Evolutionary conservation across 2,888 invertebrate species (phyloP).

Genomic region (Byasa hedistus): DNA sequence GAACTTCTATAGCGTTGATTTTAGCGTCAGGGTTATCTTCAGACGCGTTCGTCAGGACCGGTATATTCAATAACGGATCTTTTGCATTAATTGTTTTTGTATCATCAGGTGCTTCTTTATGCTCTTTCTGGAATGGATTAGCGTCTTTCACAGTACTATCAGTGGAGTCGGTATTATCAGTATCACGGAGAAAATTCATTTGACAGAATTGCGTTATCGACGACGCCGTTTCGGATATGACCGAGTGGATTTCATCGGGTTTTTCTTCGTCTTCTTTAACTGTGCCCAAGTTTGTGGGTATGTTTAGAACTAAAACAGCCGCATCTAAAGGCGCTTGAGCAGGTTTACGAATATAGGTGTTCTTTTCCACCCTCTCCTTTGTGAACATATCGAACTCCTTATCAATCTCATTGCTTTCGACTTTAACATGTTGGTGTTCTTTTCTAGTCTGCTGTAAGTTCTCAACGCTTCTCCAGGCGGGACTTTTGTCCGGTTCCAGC

Average conservation of each 20-base stretch:
- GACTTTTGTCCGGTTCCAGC: constrained; percentile 58
- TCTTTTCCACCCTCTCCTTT: constrained; percentile 65
- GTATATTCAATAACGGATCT: constrained; percentile 36
- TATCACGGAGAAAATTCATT: constrained; percentile 32
- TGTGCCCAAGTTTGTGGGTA: constrained; percentile 61
- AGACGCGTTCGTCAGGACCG: constrained; percentile 27
- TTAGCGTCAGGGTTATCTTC: constrained; percentile 31
- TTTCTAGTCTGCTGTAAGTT: constrained; percentile 41
- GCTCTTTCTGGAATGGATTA: constrained; percentile 36
- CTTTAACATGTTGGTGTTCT: constrained; percentile 18
- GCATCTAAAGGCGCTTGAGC: constrained; percentile 55
- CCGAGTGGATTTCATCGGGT: constrained; percentile 48
- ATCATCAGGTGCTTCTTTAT: constrained; percentile 33
- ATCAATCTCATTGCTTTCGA: constrained; percentile 52
- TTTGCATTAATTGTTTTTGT: constrained; percentile 22
- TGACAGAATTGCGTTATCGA: constrained; percentile 52
- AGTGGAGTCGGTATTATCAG: constrained; percentile 20
- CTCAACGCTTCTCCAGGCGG: constrained; percentile 57
- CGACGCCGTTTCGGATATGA: constrained; percentile 55
- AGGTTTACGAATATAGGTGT: constrained; percentile 49
- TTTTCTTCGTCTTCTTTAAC: constrained; percentile 69
- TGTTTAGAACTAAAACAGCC: constrained; percentile 51
- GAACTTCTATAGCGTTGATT: constrained; percentile 29
- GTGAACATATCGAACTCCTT: constrained; percentile 74
- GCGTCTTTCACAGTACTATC: constrained; percentile 29